These are phyloP conservation scores for Smittia sp. DNA, from an alignment of 2,888 invertebrate genomes.

Conservation along the genomic window DNA sequence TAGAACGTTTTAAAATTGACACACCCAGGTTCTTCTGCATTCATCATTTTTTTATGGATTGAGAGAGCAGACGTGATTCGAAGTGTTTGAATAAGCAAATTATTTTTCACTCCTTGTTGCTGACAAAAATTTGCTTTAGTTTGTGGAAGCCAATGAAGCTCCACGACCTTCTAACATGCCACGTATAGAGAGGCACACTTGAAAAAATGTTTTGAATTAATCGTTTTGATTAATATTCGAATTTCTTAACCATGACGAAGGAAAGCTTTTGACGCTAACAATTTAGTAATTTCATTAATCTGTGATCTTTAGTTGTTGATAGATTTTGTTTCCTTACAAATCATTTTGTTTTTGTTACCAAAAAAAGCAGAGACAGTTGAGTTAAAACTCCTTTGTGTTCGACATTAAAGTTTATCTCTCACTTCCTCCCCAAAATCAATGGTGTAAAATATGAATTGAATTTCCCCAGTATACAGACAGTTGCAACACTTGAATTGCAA, in stretches of 20 bases:
- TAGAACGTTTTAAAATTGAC: not conserved
- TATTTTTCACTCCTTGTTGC: too few species aligned
- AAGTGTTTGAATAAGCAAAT: too few species aligned
- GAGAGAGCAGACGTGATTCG: too few species aligned
- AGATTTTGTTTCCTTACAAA: not conserved
- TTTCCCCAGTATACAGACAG: not conserved
- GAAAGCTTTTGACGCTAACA: not conserved
- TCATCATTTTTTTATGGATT: too few species aligned
- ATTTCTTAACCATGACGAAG: conserved; percentile 2
- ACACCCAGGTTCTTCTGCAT: too few species aligned
- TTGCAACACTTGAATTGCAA: not conserved
- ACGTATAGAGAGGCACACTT: not conserved
- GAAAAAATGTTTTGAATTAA: not conserved
- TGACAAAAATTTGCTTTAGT: too few species aligned
- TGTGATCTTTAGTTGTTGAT: conserved; percentile 2
- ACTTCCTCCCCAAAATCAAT: not conserved
- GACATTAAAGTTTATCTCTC: not conserved
- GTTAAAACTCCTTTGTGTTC: not conserved
- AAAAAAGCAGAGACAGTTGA: not conserved
- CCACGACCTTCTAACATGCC: not conserved
- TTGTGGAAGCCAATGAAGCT: not conserved
- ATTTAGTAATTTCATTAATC: conserved; percentile 2
- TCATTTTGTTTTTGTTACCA: conserved; percentile 1
- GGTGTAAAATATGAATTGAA: conserved; percentile 5
- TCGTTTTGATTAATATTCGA: conserved; percentile 30